Base-by-base conservation (phyloP, 2,888 invertebrate species). In the Chironomus riparius region DNA sequence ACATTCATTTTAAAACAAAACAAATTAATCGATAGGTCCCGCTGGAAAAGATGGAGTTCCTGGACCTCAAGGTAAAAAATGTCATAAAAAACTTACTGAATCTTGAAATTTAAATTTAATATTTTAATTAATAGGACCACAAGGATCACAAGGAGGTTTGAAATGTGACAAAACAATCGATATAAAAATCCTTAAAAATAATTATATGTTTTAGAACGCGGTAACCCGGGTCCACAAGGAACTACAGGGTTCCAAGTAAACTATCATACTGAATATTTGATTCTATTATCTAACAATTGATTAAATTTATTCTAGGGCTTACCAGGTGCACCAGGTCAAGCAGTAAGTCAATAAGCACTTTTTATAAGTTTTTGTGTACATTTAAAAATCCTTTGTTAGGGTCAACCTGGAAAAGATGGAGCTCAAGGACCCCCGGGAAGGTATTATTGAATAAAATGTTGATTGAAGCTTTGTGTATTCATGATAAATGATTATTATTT, bases 381-480 rank as follows among this genome's bases (percentile, higher is more conserved):
- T 3, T 3, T 24, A 3, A 24, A 24, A 24, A 24, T 3, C 22
- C 2, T 24, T 4, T 15, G 0, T 18, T 7, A 56, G 56, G 94
- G 94, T 0, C 82, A 87, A 6, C 87, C 91, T 1, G 93, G 93
- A n/a, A 93, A 93, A 83, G 92, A 94, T 82, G 94, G 94, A 2
- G 91, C 91, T 80, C 83, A 87, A 2, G 93, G 65, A 4, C 65
- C 65, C 0, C 65, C 65, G 1, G 65, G 65, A 65, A 65, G 24
- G 65, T 65, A 65, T 0, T 3, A 38, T 13, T 10, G 0, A 65
- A 28, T 1, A 28, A 28, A 28, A 28, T 28, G 5, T 28, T 24
- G 24, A 24, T 24, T 24, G n/a, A n/a, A n/a, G n/a, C n/a, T n/a
- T n/a, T n/a, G n/a, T n/a, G n/a, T n/a, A n/a, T n/a, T n/a, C n/a